Conservation (phyloP, 2,888 invertebrate genomes). For the Eupithecia inturbata region DNA sequence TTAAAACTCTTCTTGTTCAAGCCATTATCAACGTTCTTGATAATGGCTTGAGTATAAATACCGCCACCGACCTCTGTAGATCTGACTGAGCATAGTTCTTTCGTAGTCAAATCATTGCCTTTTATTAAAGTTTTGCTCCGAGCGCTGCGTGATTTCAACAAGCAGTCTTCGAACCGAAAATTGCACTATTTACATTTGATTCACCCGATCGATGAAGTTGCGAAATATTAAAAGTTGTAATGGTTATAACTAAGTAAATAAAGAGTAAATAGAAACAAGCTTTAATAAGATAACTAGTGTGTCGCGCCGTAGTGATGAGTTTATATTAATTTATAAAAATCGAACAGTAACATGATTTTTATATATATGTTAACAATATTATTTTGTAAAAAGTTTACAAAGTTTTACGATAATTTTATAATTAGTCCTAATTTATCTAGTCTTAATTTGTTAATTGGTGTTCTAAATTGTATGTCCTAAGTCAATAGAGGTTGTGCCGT, state of each 20-base stretch:
- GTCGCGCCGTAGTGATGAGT: conserved; percentile 5
- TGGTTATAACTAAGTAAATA: conserved; percentile 28
- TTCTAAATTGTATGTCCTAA: conserved; percentile 41
- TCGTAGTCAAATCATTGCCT: not conserved
- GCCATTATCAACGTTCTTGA: no score
- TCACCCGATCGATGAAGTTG: conserved; percentile 14
- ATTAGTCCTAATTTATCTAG: conserved; percentile 18
- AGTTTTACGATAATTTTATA: conserved; percentile 17
- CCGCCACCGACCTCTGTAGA: not conserved
- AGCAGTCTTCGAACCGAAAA: conserved; percentile 14
- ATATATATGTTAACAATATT: conserved; percentile 25
- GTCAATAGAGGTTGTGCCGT: conserved; percentile 40
- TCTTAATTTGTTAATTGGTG: conserved; percentile 2
- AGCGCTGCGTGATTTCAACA: conserved; percentile 29
- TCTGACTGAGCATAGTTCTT: not conserved
- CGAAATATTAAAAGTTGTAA: conserved; percentile 25
- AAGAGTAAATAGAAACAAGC: conserved; percentile 35
- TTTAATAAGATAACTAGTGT: conserved; percentile 35
- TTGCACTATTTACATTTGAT: conserved; percentile 11
- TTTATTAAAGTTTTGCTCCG: not conserved
- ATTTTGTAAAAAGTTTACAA: conserved; percentile 37
- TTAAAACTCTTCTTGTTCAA: no score
- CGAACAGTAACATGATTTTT: not conserved
- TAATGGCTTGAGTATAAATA: not conserved
- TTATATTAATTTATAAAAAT: conserved; percentile 30